Percentiles rank a stretch among this genome's conserved stretches.
phyloP scores from a whole-genome alignment of 1,140 invertebrate genomes.

The Tyrophagus putrescentiae region DNA sequence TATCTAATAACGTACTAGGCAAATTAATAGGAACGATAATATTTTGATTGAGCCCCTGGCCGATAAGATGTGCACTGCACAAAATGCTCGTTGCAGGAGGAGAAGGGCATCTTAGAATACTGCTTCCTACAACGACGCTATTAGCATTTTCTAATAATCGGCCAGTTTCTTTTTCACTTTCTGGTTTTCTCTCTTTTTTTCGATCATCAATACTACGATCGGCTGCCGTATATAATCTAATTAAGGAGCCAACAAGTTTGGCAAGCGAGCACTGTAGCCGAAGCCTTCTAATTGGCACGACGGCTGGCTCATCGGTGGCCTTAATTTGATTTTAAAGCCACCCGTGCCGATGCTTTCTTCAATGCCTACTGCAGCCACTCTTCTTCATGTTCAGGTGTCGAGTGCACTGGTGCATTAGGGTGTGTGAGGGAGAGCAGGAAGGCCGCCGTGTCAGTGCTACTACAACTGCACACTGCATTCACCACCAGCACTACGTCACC shows the following conservation, averaged over 20 bases:
- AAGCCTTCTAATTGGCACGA: too few relatives aligned
- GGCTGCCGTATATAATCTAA: constrained; percentile 1
- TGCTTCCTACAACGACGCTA: too few relatives aligned
- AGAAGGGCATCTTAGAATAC: too few relatives aligned
- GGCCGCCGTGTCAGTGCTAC: background rate
- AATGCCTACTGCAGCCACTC: background rate
- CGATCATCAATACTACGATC: background rate
- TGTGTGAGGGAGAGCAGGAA: too few relatives aligned
- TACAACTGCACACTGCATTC: background rate
- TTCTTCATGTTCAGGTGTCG: constrained; percentile 7
- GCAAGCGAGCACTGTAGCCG: too few relatives aligned
- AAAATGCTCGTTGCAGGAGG: too few relatives aligned
- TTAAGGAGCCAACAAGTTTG: background rate
- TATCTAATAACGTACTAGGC: constrained; percentile 8
- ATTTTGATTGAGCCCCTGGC: constrained; percentile 3
- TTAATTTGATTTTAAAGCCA: constrained; percentile 7
- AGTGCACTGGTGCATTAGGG: constrained; percentile 5
- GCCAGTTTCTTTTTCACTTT: background rate
- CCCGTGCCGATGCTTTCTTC: background rate
- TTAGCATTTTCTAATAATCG: background rate
- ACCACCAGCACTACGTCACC: background rate
- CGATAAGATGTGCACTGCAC: too few relatives aligned
- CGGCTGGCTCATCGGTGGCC: too few relatives aligned
- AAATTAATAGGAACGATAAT: constrained; percentile 8
- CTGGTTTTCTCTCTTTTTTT: background rate